These are phyloP conservation scores for Protomyctophum bolini DNA, from an alignment of 2,113 vertebrate species.

Conservation along the genomic window DNA sequence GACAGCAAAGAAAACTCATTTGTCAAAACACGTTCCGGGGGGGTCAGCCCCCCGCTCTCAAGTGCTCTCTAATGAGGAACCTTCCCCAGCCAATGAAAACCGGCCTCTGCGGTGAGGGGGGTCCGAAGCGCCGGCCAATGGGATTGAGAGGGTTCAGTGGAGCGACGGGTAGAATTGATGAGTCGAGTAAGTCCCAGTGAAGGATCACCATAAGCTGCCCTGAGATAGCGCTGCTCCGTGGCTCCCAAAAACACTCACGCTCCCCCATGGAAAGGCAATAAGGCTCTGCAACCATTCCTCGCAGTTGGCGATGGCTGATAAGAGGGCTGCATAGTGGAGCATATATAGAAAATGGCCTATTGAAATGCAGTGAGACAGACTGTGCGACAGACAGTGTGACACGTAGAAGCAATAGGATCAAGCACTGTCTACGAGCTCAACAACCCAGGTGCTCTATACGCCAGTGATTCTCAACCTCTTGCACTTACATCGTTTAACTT, in stretches of 20 bases:
- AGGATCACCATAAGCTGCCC: constrained; percentile 67
- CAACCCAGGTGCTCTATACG: constrained; percentile 9
- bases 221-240: constrained; percentile 60
- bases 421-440: constrained; percentile 24
- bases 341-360: constrained; percentile 58
- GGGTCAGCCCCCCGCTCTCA: constrained; percentile 56
- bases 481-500: too few species aligned
- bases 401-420: constrained; percentile 26
- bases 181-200: constrained; percentile 65
- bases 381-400: constrained; percentile 12
- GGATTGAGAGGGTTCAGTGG: constrained; percentile 17
- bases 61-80: constrained; percentile 67
- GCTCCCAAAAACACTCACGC: constrained; percentile 49
- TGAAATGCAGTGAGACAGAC: constrained; percentile 63
- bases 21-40: constrained; percentile 62
- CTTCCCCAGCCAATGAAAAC: constrained; percentile 58
- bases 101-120: constrained; percentile 29
- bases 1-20: constrained; percentile 58
- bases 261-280: constrained; percentile 69
- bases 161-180: constrained; percentile 70
- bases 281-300: constrained; percentile 59
- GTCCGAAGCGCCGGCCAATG: constrained; percentile 50
- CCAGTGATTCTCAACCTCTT: too few species aligned
- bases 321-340: constrained; percentile 19
- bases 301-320: constrained; percentile 55